Evolutionary conservation across 2,113 vertebrate genomes (phyloP), one percentile per base, ranked within the genome.

Genomic region (Trogon surrucura): DNA sequence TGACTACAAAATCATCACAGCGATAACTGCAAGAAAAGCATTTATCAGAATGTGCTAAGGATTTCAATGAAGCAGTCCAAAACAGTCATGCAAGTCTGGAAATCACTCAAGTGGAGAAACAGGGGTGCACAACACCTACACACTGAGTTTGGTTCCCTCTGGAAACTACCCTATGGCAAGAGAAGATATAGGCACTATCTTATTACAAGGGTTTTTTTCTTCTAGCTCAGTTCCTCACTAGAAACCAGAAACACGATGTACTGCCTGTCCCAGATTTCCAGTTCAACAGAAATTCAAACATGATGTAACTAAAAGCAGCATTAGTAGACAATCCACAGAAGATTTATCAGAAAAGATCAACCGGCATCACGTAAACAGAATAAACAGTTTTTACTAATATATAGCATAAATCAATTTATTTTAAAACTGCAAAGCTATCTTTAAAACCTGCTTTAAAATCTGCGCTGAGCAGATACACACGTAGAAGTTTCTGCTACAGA

Each of bases 1-100:
- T 99, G 92, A 99, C 99, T 88, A 99, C 99, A 98, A 99, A 99
- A 94, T 99, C 99, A 97, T 99, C 99, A 98, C 99, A 99, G 93
- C 99, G 98, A 78, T 99, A 99, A 98, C 99, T 99, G 96, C 81
- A 98, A 97, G 70, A 60, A 70, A 96, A 95, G 97, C 18, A 38
- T 54, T 41, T 32, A 80, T 97, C 89, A 97, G 21, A 45, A 66
- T 2, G 14, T 53, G 18, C 56, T 64, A 80, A 88, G 54, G 72
- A 58, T 82, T 91, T 90, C 87, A 95, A 26, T 30, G 47, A 78
- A 80, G 44, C 51, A 75, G 53, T 71, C 23, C 64, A 89, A 80
- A 90, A 60, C 17, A 83, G 23, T 14, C 70, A 65, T 45, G 78
- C 29, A 69, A 45, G 45, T 8, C 26, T 14, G 22, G 77, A 66